Percentiles rank a stretch among this genome's conserved stretches.
phyloP scores from a whole-genome alignment of 2,797 vertebrate species.

The Pipistrellus nathusii region DNA sequence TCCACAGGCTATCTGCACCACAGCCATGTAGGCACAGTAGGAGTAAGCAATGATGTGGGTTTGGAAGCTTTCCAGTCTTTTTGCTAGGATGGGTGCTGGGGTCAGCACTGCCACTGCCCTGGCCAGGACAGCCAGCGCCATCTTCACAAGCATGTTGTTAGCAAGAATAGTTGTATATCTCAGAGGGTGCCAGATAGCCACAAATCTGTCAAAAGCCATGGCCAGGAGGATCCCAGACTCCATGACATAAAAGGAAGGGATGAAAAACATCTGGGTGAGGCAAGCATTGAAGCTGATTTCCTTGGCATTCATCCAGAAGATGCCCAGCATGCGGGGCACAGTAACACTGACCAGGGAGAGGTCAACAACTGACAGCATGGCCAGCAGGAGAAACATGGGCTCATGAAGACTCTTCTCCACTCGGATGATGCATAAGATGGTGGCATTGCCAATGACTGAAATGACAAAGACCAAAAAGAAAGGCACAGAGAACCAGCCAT shows the following conservation, averaged over 20 bases:
- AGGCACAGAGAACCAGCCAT: conserved; percentile 70
- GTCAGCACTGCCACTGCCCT: conserved; percentile 68
- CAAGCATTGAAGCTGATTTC: conserved; percentile 75
- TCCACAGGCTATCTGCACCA: conserved; percentile 73
- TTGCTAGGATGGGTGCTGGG: conserved; percentile 72
- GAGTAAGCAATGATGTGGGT: conserved; percentile 71
- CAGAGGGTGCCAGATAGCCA: conserved; percentile 76
- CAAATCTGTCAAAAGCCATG: conserved; percentile 81
- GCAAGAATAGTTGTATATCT: conserved; percentile 66
- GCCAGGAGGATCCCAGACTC: conserved; percentile 78
- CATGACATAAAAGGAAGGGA: conserved; percentile 77
- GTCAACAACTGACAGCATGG: conserved; percentile 68
- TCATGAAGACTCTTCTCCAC: conserved; percentile 76
- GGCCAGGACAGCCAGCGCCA: conserved; percentile 56
- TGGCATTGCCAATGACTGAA: conserved; percentile 57
- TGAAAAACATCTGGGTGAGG: conserved; percentile 80
- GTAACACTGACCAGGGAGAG: conserved; percentile 71
- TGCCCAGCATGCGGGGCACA: conserved; percentile 72
- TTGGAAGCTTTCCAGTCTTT: conserved; percentile 69
- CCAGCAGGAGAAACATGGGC: conserved; percentile 75
- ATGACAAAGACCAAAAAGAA: conserved; percentile 73
- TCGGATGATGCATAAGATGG: conserved; percentile 54
- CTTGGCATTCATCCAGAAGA: conserved; percentile 77
- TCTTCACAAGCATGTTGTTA: conserved; percentile 64
- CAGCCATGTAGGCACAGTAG: conserved; percentile 76